A percentile compares a stretch with the other conserved stretches of the same genome.
Conservation (phyloP, 2,797 vertebrate genomes). For the Molossus alvarezi region DNA sequence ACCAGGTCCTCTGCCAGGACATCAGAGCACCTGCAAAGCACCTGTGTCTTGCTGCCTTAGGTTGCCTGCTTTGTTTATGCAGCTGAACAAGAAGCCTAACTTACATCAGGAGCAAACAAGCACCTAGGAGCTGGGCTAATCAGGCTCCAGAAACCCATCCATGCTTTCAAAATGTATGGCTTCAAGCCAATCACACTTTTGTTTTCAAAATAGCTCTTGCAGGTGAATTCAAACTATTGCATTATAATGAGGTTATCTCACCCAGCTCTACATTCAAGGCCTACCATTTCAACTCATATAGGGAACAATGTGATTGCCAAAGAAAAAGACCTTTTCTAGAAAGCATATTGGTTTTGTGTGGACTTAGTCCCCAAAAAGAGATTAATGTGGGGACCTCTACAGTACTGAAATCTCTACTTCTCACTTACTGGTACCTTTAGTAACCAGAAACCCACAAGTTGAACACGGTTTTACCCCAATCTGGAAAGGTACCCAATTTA, state of each 20-base stretch:
- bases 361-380: neutral
- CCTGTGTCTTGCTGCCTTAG: neutral
- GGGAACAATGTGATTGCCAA: neutral
- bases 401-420: constrained; percentile 57
- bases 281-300: constrained; percentile 14
- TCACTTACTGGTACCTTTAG: neutral
- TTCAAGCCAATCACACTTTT: neutral
- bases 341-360: constrained; percentile 50
- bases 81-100: neutral
- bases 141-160: neutral
- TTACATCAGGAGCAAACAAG: neutral
- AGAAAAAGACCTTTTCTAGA: constrained; percentile 17
- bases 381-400: constrained; percentile 14
- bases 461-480: constrained; percentile 16
- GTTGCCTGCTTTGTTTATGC: neutral
- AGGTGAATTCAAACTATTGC: neutral
- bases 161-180: constrained; percentile 12
- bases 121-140: neutral
- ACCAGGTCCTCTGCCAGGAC: neutral
- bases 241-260: neutral
- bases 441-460: constrained; percentile 53
- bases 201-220: neutral
- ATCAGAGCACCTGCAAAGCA: neutral
- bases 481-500: neutral
- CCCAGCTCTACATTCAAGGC: neutral